A percentile compares a stretch with the other conserved stretches of the same genome.
These are phyloP conservation scores for Rotaria sp. DNA, from an alignment of 2,888 invertebrate genomes.

Conservation along the genomic window DNA sequence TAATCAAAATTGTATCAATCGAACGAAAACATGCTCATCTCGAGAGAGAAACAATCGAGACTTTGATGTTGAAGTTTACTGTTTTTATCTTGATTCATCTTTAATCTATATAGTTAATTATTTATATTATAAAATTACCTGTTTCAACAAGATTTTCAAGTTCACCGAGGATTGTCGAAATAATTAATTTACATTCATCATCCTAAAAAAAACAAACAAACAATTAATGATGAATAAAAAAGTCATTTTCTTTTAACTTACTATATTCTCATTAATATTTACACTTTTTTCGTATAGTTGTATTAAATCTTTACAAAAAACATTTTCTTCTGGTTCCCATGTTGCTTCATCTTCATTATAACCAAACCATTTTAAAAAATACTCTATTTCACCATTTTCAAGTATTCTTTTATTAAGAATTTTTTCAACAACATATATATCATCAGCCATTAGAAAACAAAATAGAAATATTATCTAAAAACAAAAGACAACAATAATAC, in stretches of 20 bases:
- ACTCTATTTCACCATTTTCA: background rate
- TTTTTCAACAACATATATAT: constrained; percentile 1
- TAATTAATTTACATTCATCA: background rate
- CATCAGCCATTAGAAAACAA: constrained; percentile 6
- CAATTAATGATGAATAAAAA: too few species aligned
- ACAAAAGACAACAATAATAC: background rate
- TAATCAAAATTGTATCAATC: too few species aligned
- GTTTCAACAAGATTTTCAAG: background rate
- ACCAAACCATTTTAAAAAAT: constrained; percentile 26
- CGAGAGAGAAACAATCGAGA: too few species aligned
- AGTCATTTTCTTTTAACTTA: background rate
- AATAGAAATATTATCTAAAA: background rate
- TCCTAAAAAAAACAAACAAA: background rate
- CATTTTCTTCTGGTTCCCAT: constrained; percentile 27
- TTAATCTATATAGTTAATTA: too few species aligned
- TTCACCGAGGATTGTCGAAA: background rate
- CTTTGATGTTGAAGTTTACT: too few species aligned
- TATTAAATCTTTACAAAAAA: constrained; percentile 22
- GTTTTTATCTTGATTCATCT: too few species aligned
- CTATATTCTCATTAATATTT: background rate
- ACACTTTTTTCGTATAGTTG: background rate
- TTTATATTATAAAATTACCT: background rate
- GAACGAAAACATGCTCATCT: too few species aligned
- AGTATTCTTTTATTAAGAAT: background rate
- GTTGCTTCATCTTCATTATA: background rate